These are phyloP conservation scores for Serripes groenlandicus DNA, from an alignment of 2,888 invertebrate genomes.

Conservation along the genomic window DNA sequence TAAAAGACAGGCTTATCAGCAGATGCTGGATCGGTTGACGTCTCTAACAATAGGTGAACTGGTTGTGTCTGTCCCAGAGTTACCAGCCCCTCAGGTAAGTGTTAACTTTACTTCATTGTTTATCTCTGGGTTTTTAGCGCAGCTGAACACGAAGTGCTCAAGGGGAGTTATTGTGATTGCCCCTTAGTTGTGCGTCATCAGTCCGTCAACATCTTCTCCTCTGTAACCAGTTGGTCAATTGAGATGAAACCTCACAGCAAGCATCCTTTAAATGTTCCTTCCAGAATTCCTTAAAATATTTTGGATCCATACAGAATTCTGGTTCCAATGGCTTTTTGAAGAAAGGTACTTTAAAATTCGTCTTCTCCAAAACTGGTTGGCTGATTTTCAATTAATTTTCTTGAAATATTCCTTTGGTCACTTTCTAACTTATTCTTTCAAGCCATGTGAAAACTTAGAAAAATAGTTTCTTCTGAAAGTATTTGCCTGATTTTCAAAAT, in stretches of 20 bases:
- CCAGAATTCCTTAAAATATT: too few relatives aligned
- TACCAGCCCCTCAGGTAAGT: too few relatives aligned
- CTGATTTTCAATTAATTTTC: not conserved
- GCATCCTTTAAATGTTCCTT: too few relatives aligned
- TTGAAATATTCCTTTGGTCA: not conserved
- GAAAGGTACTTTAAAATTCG: not conserved
- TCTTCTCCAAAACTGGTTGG: not conserved
- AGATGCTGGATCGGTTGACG: constrained; percentile 62
- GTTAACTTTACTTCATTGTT: too few relatives aligned
- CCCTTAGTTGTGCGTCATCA: too few relatives aligned
- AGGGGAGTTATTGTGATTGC: too few relatives aligned
- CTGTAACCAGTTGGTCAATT: not conserved
- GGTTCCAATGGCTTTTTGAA: too few relatives aligned
- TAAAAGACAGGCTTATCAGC: constrained; percentile 61
- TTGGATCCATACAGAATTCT: too few relatives aligned
- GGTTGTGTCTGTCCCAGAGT: constrained; percentile 8
- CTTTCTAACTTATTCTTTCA: too few relatives aligned
- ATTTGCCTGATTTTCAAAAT: not conserved
- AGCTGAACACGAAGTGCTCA: too few relatives aligned
- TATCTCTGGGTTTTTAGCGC: too few relatives aligned
- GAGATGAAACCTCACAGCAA: not conserved
- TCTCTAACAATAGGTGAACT: constrained; percentile 15
- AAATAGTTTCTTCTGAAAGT: not conserved
- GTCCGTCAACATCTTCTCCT: not conserved
- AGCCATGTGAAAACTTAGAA: not conserved